These are phyloP conservation scores for Dioctria linearis DNA, from an alignment of 2,888 invertebrate genomes.

Conservation along the genomic window DNA sequence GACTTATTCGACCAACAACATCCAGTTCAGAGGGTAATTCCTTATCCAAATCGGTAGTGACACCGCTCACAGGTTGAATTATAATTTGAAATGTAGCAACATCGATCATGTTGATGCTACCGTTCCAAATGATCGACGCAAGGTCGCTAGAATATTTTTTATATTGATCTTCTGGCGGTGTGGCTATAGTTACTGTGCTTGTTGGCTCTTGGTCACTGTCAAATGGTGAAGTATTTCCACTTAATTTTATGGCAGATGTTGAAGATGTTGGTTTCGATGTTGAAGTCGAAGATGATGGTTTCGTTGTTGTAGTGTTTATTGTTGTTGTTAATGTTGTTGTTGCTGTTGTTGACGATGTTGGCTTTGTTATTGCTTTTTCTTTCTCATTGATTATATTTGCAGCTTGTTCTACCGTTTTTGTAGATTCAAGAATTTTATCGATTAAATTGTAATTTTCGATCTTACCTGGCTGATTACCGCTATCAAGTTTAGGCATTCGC, in stretches of 20 bases:
- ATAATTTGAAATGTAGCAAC: conserved; percentile 89
- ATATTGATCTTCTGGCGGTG: conserved; percentile 71
- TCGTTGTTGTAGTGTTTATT: conserved; percentile 22
- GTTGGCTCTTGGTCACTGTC: conserved; percentile 85
- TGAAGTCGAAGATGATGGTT: conserved; percentile 50
- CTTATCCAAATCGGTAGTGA: conserved; percentile 78
- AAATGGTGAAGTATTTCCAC: conserved; percentile 60
- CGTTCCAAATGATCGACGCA: conserved; percentile 72
- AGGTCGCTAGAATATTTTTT: conserved; percentile 63
- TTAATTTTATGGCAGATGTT: conserved; percentile 44
- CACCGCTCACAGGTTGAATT: conserved; percentile 83
- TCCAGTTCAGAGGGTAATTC: conserved; percentile 85
- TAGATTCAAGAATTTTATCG: conserved; percentile 69
- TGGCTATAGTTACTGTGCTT: conserved; percentile 82
- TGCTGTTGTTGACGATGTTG: neutral
- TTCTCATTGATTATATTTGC: conserved; percentile 64
- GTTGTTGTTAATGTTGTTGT: neutral
- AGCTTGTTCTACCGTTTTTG: conserved; percentile 69
- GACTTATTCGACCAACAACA: conserved; percentile 93
- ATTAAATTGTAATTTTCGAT: conserved; percentile 65
- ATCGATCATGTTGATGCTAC: conserved; percentile 91
- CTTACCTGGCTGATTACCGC: conserved; percentile 56
- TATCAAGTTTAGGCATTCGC: conserved; percentile 60
- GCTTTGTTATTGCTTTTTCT: conserved; percentile 57
- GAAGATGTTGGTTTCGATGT: conserved; percentile 46